Percentiles rank a stretch among this genome's conserved stretches.
Conservation (phyloP, 2,888 invertebrate species). For the Nebria salina region DNA sequence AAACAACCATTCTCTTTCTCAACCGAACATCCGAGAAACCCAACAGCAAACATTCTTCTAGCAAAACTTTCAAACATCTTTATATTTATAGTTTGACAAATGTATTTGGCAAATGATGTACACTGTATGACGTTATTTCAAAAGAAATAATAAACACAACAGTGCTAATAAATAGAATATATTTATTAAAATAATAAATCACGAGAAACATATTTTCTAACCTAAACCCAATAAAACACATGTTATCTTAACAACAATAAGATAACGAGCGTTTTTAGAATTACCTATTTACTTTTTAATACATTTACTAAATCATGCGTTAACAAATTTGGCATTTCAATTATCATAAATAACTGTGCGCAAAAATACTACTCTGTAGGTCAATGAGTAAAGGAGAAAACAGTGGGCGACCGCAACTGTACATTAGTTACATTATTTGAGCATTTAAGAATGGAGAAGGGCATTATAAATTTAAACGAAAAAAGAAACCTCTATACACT, state of each 20-base stretch:
- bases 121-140: not conserved
- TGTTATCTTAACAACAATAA: no score
- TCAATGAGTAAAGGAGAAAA: no score
- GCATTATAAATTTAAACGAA: no score
- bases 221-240: not conserved
- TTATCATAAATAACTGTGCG: not conserved
- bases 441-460: no score
- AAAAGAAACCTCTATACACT: no score
- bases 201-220: no score
- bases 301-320: not conserved
- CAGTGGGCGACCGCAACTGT: no score
- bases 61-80: not conserved
- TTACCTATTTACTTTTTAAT: no score
- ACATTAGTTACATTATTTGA: no score
- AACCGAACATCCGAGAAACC: not conserved
- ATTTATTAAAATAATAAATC: no score
- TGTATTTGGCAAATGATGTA: not conserved
- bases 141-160: not conserved
- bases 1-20: not conserved
- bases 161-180: not conserved
- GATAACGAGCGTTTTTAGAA: no score
- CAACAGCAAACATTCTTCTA: constrained; percentile 1
- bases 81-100: not conserved
- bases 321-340: not conserved
- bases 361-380: no score